These are phyloP conservation scores for Pseudomyrmex pallidus DNA, from an alignment of 1,140 invertebrate species.

Conservation along the genomic window DNA sequence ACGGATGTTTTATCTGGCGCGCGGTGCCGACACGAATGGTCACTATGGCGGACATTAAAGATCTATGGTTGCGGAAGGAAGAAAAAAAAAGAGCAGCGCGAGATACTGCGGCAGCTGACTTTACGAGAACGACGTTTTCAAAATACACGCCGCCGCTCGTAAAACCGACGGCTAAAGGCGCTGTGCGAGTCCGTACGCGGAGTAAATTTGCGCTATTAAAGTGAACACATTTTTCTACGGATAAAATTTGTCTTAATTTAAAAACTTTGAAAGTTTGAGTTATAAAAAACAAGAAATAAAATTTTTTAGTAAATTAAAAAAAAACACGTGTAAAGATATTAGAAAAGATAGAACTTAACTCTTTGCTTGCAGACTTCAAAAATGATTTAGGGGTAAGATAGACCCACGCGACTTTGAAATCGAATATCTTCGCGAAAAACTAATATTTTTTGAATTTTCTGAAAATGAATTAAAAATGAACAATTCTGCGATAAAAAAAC, in stretches of 20 bases:
- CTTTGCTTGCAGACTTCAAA: too few species aligned
- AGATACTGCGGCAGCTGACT: conserved; percentile 48
- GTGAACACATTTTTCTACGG: not conserved
- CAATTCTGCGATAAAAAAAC: too few species aligned
- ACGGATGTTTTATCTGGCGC: not conserved
- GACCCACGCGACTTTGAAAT: too few species aligned
- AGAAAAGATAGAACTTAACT: not conserved
- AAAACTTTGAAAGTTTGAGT: not conserved
- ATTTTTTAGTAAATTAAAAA: not conserved
- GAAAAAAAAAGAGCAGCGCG: conserved; percentile 8
- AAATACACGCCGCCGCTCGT: conserved; percentile 50
- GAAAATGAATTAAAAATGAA: too few species aligned
- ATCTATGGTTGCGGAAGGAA: not conserved
- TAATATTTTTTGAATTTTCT: too few species aligned
- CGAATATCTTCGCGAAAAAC: too few species aligned
- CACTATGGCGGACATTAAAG: conserved; percentile 34
- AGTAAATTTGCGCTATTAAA: conserved; percentile 31
- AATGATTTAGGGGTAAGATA: too few species aligned
- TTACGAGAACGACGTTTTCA: conserved; percentile 50
- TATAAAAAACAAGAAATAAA: not conserved
- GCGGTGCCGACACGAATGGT: conserved; percentile 32
- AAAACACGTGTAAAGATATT: not conserved
- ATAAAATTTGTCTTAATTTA: conserved; percentile 7
- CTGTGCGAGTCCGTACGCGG: not conserved
- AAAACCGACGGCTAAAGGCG: conserved; percentile 49